Evolutionary conservation across 2,888 invertebrate species (phyloP).

Genomic region (Criorhina ranunculi): DNA sequence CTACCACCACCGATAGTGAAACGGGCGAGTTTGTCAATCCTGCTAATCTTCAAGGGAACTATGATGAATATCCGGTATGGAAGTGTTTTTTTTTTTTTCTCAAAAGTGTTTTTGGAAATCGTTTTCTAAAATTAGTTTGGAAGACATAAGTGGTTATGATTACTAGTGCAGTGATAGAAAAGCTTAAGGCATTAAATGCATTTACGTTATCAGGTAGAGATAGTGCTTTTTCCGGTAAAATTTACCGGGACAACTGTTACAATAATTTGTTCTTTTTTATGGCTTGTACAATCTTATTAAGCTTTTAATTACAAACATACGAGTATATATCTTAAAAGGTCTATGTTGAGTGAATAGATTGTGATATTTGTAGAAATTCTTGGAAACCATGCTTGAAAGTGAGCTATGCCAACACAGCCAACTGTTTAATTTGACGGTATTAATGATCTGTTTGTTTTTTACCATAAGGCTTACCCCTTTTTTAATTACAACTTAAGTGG

Average conservation of each 20-base stretch:
- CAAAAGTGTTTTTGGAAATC: neutral
- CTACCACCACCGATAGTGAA: conserved; percentile 31
- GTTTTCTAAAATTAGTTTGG: neutral
- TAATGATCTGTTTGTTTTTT: too few species aligned
- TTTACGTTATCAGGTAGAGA: conserved; percentile 6
- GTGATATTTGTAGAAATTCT: neutral
- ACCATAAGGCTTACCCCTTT: too few species aligned
- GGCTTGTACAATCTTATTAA: neutral
- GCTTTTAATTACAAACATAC: too few species aligned
- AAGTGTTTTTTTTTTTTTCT: conserved; percentile 9
- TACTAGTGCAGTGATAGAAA: neutral
- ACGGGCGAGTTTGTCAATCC: conserved; percentile 47
- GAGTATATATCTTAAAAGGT: neutral
- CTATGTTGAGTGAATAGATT: neutral
- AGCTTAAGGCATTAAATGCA: neutral
- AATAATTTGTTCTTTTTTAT: neutral
- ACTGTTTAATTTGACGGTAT: too few species aligned
- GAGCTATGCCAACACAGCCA: too few species aligned
- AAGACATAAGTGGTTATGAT: neutral
- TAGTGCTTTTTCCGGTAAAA: conserved; percentile 13
- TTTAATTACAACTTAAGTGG: too few species aligned
- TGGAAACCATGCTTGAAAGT: neutral
- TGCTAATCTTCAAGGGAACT: conserved; percentile 45
- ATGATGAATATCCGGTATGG: conserved; percentile 64
- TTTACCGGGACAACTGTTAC: conserved; percentile 20